These are phyloP conservation scores for Colletes collaris DNA, from an alignment of 2,888 invertebrate genomes.

Conservation along the genomic window DNA sequence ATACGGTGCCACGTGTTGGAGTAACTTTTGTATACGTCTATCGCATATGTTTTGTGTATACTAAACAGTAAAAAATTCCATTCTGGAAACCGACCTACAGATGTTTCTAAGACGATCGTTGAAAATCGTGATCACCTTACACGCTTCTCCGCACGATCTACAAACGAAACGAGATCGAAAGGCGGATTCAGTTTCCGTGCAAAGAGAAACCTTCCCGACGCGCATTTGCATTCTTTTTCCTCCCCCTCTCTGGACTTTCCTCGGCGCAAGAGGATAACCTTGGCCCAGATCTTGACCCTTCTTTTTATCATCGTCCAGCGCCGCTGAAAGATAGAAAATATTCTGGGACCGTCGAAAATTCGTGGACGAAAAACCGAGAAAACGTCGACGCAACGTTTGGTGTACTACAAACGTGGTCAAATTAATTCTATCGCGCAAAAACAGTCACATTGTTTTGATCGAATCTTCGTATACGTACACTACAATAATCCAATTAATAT, in stretches of 20 bases:
- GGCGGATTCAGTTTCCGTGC: slow-evolving; percentile 48
- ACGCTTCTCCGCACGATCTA: slow-evolving; percentile 8
- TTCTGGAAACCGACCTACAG: no score
- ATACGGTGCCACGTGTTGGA: slow-evolving; percentile 1
- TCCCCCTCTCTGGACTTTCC: slow-evolving; percentile 25
- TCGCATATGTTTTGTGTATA: no score
- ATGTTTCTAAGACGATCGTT: no score
- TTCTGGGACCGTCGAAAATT: not conserved
- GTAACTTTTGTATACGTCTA: no score
- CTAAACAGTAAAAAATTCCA: no score
- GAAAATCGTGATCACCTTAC: slow-evolving; percentile 2
- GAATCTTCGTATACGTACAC: no score
- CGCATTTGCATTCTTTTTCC: slow-evolving; percentile 34
- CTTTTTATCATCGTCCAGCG: slow-evolving; percentile 46
- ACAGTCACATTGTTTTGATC: no score
- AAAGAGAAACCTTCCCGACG: slow-evolving; percentile 45
- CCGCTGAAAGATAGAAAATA: slow-evolving; percentile 18
- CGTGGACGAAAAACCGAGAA: not conserved
- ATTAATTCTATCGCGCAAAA: no score
- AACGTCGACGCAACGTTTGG: not conserved
- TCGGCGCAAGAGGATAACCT: slow-evolving; percentile 57
- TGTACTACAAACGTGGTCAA: no score
- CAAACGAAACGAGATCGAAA: slow-evolving; percentile 42
- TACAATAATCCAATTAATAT: no score
- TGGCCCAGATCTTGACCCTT: slow-evolving; percentile 72